phyloP scores from a whole-genome alignment of 2,113 vertebrate species.

The Stercorarius parasiticus region DNA sequence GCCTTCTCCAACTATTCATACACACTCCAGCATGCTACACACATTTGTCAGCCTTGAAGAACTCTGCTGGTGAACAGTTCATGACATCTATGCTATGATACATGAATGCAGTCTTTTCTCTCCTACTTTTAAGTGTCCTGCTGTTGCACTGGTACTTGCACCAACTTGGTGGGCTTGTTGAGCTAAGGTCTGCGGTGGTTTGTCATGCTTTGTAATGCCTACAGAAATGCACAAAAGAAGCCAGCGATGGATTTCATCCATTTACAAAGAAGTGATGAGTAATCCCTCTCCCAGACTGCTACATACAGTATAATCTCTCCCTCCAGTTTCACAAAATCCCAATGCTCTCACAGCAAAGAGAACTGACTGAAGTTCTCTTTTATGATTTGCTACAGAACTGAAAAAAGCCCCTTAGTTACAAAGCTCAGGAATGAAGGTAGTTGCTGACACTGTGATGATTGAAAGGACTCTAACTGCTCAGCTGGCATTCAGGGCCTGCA shows the following conservation, averaged over 20 bases:
- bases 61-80: background rate
- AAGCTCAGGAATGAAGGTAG: constrained; percentile 23
- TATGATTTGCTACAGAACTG: background rate
- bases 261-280: background rate
- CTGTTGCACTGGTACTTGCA: background rate
- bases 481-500: background rate
- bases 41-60: background rate
- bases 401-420: background rate
- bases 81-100: background rate
- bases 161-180: background rate
- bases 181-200: background rate
- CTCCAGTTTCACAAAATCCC: background rate
- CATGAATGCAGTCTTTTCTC: background rate
- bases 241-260: background rate
- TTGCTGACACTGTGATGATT: background rate
- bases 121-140: background rate
- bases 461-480: background rate
- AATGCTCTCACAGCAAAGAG: background rate
- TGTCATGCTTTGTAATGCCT: background rate
- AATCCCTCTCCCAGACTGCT: background rate
- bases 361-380: background rate
- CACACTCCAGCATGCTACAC: background rate
- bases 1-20: background rate
- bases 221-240: background rate
- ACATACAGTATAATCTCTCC: background rate